phyloP scores from a whole-genome alignment of 2,888 invertebrate species.

The Petrolisthes cinctipes region DNA sequence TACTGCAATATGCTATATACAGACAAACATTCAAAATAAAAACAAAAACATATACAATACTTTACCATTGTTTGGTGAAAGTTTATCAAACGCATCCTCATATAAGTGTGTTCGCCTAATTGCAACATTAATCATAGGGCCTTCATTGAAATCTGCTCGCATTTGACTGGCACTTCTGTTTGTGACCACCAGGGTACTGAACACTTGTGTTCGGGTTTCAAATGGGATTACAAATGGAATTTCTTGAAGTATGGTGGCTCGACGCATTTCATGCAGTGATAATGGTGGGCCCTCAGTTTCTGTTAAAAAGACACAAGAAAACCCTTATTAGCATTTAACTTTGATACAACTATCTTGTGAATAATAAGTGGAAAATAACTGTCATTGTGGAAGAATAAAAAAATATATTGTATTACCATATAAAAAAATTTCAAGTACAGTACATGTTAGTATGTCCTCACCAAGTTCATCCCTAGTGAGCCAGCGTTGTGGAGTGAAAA shows the following conservation, averaged over 20 bases:
- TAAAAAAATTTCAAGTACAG: too few species aligned
- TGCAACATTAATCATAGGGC: conserved; percentile 77
- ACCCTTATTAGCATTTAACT: not conserved
- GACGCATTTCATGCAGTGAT: conserved; percentile 63
- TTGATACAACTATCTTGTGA: too few species aligned
- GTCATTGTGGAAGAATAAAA: not conserved
- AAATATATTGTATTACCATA: not conserved
- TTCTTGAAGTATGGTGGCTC: conserved; percentile 80
- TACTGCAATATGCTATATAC: too few species aligned
- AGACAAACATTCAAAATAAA: too few species aligned
- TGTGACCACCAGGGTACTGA: conserved; percentile 53
- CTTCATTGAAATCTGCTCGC: conserved; percentile 52
- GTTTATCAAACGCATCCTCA: conserved; percentile 96
- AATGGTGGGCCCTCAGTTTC: conserved; percentile 67
- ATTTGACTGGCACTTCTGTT: conserved; percentile 56
- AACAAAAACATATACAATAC: conserved; percentile 2
- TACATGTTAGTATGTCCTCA: conserved; percentile 58
- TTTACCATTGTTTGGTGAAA: conserved; percentile 89
- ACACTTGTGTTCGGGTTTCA: conserved; percentile 65
- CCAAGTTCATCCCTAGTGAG: conserved; percentile 75
- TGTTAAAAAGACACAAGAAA: conserved; percentile 3
- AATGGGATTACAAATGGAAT: conserved; percentile 96
- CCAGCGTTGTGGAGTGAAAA: conserved; percentile 74
- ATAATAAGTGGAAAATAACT: not conserved
- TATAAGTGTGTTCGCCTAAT: conserved; percentile 93